Evolutionary conservation across 1,140 invertebrate genomes (phyloP).

Genomic region (Bombus pascuorum): DNA sequence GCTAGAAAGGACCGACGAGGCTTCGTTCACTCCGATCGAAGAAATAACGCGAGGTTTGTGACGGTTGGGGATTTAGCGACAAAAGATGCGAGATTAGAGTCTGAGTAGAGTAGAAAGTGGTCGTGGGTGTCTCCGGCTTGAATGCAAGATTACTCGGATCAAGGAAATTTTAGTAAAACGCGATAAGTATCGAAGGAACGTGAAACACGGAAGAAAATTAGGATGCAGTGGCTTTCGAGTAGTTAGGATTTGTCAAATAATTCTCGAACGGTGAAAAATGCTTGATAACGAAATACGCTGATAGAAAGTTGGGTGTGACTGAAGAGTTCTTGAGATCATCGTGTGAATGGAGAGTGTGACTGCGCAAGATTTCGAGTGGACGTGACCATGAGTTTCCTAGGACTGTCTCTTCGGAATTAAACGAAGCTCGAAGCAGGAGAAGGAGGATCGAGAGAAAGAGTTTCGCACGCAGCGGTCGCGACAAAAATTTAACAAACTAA

Average conservation of each 20-base stretch:
- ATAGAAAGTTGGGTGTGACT: conserved; percentile 14
- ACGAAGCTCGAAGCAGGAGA: accelerated
- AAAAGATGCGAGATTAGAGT: too few relatives aligned
- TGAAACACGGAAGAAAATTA: too few relatives aligned
- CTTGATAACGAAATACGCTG: neutral
- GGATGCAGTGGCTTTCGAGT: too few relatives aligned
- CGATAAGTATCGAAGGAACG: too few relatives aligned
- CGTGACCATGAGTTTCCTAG: neutral
- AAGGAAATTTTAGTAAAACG: too few relatives aligned
- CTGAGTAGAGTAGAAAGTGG: too few relatives aligned
- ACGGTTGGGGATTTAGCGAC: too few relatives aligned
- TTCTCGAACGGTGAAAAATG: neutral
- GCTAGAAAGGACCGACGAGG: neutral
- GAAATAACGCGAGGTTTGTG: too few relatives aligned
- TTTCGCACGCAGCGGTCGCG: too few relatives aligned
- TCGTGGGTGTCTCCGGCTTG: too few relatives aligned
- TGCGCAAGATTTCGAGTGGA: neutral
- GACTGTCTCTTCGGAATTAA: neutral
- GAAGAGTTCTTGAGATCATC: neutral
- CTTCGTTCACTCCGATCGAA: neutral
- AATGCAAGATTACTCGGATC: too few relatives aligned
- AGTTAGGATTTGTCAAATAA: too few relatives aligned
- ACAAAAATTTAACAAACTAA: neutral
- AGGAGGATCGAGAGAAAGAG: neutral
- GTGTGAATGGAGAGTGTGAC: neutral